Evolutionary conservation across 2,113 vertebrate genomes (phyloP), one percentile per base, ranked within the genome.

Genomic region (Choloepus hoffmanni): DNA sequence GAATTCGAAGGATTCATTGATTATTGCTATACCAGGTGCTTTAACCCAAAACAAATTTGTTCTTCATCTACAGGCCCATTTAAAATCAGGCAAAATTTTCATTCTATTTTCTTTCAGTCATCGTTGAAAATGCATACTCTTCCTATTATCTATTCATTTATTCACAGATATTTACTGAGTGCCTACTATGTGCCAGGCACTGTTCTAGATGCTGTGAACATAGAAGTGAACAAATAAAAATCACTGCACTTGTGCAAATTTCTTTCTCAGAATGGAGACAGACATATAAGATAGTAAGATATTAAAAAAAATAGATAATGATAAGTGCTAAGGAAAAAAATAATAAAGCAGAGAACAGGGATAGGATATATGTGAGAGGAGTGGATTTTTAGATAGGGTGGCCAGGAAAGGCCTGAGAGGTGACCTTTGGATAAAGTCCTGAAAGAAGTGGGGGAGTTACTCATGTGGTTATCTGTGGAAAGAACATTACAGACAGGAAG

Each of bases 41-140:
- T 70, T 72, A 67, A 53, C 73, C 1, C 15, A 79, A 86, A 82
- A 28, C 30, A 65, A 19, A 62, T 36, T 24, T 88, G 8, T 87
- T 77, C 60, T 84, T 77, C 58, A 77, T 89, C 50, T 65, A 50
- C 21, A 76, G 26, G 13, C 8, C 53, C 28, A 67, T 89, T 89
- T 86, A 63, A 73, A 63, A 63, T 50, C 36, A 78, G 58, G 58
- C 5, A 33, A 70, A 70, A 19, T 70, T 70, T 70, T 70, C n/a
- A 70, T 68, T 81, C 88, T 81, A 3, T 89, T 89, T 97, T 89
- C 28, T 77, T 55, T 94, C 26, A 65, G 45, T 77, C 92, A 40
- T 62, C 30, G 85, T 55, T 36, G 40, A 84, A 90, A 94, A 94
- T 76, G 3, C 26, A 95, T 45, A 14, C 23, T 50, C 45, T 84